Evolutionary conservation across 2,113 vertebrate species (phyloP).

Genomic region (Ceratotherium simum): DNA sequence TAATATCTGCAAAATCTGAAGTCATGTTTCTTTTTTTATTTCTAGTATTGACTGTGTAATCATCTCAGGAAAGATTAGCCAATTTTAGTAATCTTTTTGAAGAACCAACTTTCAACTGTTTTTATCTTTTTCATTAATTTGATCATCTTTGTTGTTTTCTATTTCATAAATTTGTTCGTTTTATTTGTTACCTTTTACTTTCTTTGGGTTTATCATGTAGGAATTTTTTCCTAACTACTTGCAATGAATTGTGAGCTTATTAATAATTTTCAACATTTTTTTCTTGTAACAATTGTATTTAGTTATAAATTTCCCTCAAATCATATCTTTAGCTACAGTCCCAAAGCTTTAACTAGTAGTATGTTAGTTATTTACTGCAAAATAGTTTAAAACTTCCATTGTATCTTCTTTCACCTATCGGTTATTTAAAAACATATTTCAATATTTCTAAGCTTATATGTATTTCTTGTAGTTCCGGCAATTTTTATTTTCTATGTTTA

Average conservation of each 20-base stretch:
- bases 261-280: background rate
- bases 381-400: background rate
- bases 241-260: background rate
- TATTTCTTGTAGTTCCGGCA: background rate
- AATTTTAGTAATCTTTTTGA: background rate
- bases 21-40: background rate
- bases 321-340: background rate
- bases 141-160: background rate
- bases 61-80: background rate
- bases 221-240: background rate
- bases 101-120: background rate
- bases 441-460: background rate
- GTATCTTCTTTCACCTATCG: background rate
- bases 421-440: background rate
- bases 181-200: background rate
- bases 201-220: background rate
- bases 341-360: background rate
- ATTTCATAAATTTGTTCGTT: background rate
- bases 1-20: background rate
- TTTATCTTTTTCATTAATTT: background rate
- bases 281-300: background rate
- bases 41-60: background rate
- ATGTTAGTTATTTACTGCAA: background rate
- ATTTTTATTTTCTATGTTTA: conserved; percentile 8
- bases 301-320: background rate